Evolutionary conservation across 35 echinoderm and acorn worm genomes (phyloP).

Genomic region (Anneissia japonica): DNA sequence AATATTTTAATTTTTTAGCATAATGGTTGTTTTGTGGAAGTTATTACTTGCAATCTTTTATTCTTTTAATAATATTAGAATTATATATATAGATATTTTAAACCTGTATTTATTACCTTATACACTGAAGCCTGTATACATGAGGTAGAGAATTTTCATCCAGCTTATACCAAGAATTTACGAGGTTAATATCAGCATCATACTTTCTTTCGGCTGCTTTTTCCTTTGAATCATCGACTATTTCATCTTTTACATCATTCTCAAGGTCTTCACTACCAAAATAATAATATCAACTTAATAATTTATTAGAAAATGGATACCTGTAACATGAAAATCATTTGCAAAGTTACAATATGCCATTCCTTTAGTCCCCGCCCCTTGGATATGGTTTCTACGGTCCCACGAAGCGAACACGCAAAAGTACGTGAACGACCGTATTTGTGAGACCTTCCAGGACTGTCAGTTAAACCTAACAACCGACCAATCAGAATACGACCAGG

Average conservation of each 20-base stretch:
- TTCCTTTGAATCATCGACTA: conserved; percentile 38
- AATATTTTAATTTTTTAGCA: too few relatives aligned
- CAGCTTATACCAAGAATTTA: conserved; percentile 69
- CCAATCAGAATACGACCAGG: too few relatives aligned
- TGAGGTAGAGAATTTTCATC: conserved; percentile 75
- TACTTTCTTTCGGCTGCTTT: conserved; percentile 71
- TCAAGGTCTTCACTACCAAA: conserved; percentile 7
- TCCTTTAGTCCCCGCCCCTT: conserved; percentile 12
- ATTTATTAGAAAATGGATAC: background rate
- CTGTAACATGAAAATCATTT: background rate
- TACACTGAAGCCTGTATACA: conserved; percentile 56
- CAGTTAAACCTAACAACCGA: too few relatives aligned
- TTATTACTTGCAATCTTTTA: too few relatives aligned
- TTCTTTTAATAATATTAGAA: too few relatives aligned
- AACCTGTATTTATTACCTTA: conserved; percentile 46
- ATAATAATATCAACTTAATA: background rate
- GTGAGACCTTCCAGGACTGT: too few relatives aligned
- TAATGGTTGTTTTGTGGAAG: too few relatives aligned
- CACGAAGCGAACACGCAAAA: background rate
- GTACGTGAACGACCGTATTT: background rate
- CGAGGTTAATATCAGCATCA: conserved; percentile 49
- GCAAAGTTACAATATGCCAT: background rate
- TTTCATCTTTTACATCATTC: conserved; percentile 3
- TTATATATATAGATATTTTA: background rate
- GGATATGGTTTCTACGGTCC: conserved; percentile 1